Evolutionary conservation across 2,888 invertebrate species (phyloP).

Genomic region (Luperina testacea): DNA sequence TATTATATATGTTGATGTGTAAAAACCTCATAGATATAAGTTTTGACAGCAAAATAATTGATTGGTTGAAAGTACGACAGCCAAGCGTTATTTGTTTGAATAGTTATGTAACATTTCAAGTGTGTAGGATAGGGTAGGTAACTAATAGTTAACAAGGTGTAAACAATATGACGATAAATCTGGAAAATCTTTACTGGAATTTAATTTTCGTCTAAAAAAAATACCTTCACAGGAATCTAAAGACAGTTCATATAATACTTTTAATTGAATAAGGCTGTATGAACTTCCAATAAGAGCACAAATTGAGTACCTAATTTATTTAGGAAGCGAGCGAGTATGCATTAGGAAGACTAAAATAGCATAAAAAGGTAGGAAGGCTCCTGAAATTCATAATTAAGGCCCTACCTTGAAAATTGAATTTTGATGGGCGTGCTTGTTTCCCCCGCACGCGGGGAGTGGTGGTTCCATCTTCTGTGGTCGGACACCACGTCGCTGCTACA

Average conservation of each 20-base stretch:
- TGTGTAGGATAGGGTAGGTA: no score
- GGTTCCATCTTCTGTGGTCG: background rate
- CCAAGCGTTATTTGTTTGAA: background rate
- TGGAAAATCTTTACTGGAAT: background rate
- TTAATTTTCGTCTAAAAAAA: background rate
- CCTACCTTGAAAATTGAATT: background rate
- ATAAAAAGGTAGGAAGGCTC: background rate
- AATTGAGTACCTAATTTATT: constrained; percentile 2
- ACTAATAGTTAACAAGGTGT: background rate
- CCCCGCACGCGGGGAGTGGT: background rate
- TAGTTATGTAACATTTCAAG: background rate
- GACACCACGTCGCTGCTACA: background rate
- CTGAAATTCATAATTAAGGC: background rate
- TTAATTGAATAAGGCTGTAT: background rate
- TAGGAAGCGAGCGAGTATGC: background rate
- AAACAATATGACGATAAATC: background rate
- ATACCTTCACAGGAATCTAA: background rate
- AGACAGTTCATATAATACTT: background rate
- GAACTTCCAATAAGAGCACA: background rate
- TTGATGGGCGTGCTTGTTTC: background rate
- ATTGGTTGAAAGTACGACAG: background rate
- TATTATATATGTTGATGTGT: background rate
- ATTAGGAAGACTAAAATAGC: background rate
- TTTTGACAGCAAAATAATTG: background rate
- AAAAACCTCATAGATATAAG: background rate